Evolutionary conservation across 2,113 vertebrate species (phyloP).

Genomic region (Porphyrio hochstetteri): DNA sequence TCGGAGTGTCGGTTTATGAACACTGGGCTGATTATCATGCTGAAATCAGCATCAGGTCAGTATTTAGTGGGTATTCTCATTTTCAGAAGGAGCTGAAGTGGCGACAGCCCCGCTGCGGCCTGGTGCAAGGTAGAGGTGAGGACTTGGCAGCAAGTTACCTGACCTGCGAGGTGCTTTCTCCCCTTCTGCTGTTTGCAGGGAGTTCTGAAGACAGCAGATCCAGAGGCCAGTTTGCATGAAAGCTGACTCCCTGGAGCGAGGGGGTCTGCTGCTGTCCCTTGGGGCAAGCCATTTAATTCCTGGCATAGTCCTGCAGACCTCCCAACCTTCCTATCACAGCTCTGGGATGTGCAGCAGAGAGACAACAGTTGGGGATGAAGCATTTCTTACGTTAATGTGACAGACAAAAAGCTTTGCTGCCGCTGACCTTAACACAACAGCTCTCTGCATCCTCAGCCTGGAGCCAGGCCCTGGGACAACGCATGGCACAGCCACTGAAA

Average conservation of each 20-base stretch:
- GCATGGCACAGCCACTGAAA: fast-evolving
- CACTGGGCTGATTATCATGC: neutral
- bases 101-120: fast-evolving
- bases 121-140: neutral
- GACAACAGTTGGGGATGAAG: neutral
- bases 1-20: neutral
- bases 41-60: neutral
- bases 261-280: neutral
- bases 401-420: neutral
- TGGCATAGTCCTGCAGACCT: neutral
- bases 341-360: neutral
- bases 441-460: neutral
- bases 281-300: neutral
- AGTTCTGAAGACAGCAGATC: neutral
- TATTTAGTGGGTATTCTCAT: neutral
- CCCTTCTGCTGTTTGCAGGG: neutral
- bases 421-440: neutral
- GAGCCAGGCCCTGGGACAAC: fast-evolving
- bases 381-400: neutral
- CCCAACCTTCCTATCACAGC: neutral
- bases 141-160: neutral
- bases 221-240: neutral
- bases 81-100: neutral
- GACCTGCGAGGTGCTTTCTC: neutral
- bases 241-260: neutral